phyloP scores from a whole-genome alignment of 2,113 vertebrate species.

The Chrysemys picta region DNA sequence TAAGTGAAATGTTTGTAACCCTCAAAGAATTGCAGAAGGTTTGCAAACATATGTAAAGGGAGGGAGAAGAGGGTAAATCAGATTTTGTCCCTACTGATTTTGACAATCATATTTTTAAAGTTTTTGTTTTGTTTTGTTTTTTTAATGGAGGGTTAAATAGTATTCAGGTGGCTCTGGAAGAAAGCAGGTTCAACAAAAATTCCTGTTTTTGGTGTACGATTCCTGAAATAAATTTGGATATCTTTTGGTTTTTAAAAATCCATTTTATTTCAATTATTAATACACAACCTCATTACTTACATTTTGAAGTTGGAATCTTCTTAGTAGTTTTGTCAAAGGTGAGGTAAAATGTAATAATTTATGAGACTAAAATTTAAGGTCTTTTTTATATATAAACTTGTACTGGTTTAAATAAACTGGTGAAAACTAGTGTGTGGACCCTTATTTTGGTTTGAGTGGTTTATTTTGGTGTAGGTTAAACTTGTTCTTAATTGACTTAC shows the following conservation, averaged over 20 bases:
- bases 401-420: background rate
- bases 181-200: background rate
- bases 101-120: background rate
- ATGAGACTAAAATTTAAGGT: rapidly evolving
- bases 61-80: background rate
- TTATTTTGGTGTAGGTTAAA: background rate
- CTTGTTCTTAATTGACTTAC: background rate
- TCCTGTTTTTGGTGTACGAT: background rate
- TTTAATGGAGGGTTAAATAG: background rate
- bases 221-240: background rate
- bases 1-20: background rate
- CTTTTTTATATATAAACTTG: background rate
- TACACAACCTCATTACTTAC: background rate
- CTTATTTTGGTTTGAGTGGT: background rate
- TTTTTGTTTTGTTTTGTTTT: background rate
- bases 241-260: background rate
- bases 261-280: background rate
- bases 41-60: background rate
- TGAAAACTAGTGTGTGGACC: background rate
- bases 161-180: background rate
- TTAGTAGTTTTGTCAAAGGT: background rate
- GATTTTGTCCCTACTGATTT: background rate
- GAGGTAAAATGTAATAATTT: background rate
- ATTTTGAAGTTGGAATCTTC: background rate
- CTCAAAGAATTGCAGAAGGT: background rate